Conservation (phyloP, 2,797 vertebrate species). For the Tapirus indicus region DNA sequence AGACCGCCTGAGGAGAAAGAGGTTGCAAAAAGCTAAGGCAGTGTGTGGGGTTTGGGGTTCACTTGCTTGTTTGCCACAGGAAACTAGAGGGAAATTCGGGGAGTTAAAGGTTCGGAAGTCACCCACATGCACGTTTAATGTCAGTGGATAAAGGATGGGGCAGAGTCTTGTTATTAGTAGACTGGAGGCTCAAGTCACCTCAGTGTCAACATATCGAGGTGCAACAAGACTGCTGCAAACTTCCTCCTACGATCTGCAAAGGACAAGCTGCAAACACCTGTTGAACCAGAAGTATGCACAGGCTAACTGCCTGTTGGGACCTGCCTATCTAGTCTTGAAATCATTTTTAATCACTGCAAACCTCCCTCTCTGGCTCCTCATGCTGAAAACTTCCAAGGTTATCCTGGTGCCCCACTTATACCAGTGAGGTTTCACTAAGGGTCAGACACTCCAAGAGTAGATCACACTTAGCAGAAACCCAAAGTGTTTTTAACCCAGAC, state of each 20-base stretch:
- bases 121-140: no score
- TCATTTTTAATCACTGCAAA: background rate
- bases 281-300: background rate
- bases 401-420: background rate
- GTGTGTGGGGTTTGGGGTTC: background rate
- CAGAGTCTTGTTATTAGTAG: background rate
- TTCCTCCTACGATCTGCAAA: background rate
- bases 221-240: background rate
- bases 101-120: background rate
- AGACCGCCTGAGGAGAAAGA: background rate
- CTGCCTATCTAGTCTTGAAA: background rate
- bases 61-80: background rate
- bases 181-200: background rate
- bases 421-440: background rate
- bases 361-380: background rate
- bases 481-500: background rate
- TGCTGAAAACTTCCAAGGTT: background rate
- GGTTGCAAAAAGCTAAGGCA: background rate
- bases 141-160: accelerated
- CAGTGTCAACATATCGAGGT: background rate
- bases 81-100: background rate
- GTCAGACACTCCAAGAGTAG: background rate
- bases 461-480: background rate
- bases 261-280: background rate
- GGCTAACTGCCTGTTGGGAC: background rate